Conservation (phyloP, 2,888 invertebrate genomes). For the Tinea pellionella region DNA sequence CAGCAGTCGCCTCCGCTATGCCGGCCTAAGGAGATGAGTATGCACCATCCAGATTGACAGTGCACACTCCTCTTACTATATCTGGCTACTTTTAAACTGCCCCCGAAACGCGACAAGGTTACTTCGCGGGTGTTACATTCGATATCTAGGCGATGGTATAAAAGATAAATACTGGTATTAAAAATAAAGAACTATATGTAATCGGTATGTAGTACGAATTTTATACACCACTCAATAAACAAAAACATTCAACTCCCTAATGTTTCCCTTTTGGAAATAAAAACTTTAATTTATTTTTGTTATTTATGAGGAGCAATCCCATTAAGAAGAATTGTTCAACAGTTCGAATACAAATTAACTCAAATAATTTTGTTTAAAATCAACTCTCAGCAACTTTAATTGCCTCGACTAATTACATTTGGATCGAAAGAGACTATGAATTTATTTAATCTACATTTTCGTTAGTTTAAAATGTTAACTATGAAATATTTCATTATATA, state of each 20-base stretch:
- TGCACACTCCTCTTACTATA: no score
- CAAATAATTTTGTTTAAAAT: slow-evolving; percentile 11
- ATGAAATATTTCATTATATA: no score
- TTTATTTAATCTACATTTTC: slow-evolving; percentile 11
- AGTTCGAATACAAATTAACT: slow-evolving; percentile 7
- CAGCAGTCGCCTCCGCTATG: no score
- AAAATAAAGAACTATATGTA: no score
- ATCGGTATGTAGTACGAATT: no score
- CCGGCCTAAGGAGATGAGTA: no score
- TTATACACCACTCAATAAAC: not conserved
- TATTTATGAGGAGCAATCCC: slow-evolving; percentile 4
- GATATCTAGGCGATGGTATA: no score
- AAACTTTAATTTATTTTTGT: slow-evolving; percentile 1
- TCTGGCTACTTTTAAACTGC: no score
- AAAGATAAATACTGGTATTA: no score
- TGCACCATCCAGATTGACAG: no score
- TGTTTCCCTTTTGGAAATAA: not conserved
- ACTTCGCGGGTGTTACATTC: no score
- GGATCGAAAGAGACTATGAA: slow-evolving; percentile 6
- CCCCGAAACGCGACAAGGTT: no score
- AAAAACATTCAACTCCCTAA: not conserved
- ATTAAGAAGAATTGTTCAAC: slow-evolving; percentile 3
- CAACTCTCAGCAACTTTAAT: slow-evolving; percentile 10
- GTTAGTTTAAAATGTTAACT: not conserved
- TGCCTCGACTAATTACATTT: slow-evolving; percentile 13